Evolutionary conservation across 2,888 invertebrate genomes (phyloP), one percentile per base, ranked within the genome.

Genomic region (Nymphalis urticae): DNA sequence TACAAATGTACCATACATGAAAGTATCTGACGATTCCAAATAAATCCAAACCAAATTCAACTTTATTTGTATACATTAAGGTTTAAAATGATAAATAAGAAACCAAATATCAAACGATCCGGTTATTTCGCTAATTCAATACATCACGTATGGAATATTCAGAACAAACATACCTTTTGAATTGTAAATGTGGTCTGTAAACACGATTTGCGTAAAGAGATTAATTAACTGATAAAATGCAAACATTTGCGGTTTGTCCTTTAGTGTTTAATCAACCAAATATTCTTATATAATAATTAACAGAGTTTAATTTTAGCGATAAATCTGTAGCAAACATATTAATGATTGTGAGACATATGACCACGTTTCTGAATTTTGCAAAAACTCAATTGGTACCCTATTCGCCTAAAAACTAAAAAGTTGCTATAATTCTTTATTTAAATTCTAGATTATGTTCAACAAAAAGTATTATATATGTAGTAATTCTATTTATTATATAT

Each of bases 121-220:
- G n/a, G 21, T 64, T 61, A 60, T 63, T 56, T 63, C 53, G 51
- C 64, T 59, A 64, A 67, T 68, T 66, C 63, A 65, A 73, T 61
- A 66, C 64, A 70, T 68, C 70, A 72, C 64, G 69, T 73, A 71
- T 71, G 75, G 69, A 68, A 73, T 71, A 76, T 74, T 73, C 76
- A 72, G 70, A 70, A 71, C 75, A 76, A 77, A 77, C 72, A 76
- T 71, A 72, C 71, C 74, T 73, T 72, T 73, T 75, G 74, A 73
- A 76, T 75, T 69, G 70, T 56, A 71, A 73, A 73, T 72, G 74
- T 58, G 76, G 76, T 73, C 58, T 61, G 75, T 69, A 77, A 76
- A 77, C 73, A 76, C 69, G 73, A 73, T 76, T 75, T 73, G 73
- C 69, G 72, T 71, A 71, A 69, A 73, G 71, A 72, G 75, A 72